Base-by-base conservation (phyloP, 2,113 vertebrate species). In the Solea solea region DNA sequence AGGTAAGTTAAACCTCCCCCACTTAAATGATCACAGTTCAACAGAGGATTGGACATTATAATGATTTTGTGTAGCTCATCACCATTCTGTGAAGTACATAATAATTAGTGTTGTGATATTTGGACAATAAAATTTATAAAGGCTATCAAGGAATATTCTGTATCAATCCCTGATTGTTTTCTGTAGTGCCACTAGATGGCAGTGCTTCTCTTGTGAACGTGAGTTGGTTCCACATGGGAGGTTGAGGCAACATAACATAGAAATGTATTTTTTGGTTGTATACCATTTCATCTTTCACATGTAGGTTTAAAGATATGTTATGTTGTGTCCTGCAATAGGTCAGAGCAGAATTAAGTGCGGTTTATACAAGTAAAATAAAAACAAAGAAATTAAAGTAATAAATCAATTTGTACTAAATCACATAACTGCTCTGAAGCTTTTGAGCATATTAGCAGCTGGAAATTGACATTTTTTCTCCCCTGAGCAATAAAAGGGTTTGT, bases 171-270 rank as follows among this genome's bases (percentile, higher is more conserved):
- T 45, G 27, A 2, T 42, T 58, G 25, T 64, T 64, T 46, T n/a
- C 45, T 65, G 27, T 53, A 42, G 28, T 3, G 7, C 76, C 87
- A 83, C 85, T 78, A 83, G 89, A 62, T 78, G 87, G 83, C 83
- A 78, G 76, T 64, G 45, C 12, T 28, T 45, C 21, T 46, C 59
- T 45, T 12, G 53, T 21, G 21, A 21, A 21, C 25, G 9, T 40
- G 5, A 82, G 56, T 14, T 14, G 53, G 0, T 44, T 34, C 15
- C 1, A 9, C 34, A 5, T 48, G 4, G 4, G 11, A 48, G 1
- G 11, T 4, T 48, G 12, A 5, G 11, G 7, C 14, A 5, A 4
- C 2, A 5, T 48, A 7, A 53, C 40, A 1, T 48, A 28, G 61
- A 70, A n/a, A 39, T 28, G 0, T 63, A 8, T 40, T 44, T 41